phyloP scores from a whole-genome alignment of 2,797 vertebrate genomes.

The Acanthiza pusilla region DNA sequence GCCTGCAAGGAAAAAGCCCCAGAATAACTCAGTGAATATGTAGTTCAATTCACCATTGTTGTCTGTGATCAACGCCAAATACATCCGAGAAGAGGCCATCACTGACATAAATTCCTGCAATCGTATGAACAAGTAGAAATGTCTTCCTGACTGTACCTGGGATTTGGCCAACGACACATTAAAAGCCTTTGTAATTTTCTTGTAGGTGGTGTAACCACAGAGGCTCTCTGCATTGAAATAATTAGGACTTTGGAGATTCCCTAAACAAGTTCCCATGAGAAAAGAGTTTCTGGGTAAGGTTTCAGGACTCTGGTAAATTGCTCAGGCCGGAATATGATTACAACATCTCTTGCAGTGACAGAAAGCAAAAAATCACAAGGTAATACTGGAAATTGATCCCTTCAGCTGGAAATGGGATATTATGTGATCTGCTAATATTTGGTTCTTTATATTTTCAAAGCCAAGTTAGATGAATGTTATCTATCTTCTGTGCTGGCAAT shows the following conservation, averaged over 20 bases:
- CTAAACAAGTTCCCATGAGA: conserved; percentile 23
- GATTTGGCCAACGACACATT: neutral
- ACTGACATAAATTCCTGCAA: conserved; percentile 53
- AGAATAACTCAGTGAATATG: neutral
- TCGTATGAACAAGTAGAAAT: neutral
- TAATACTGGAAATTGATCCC: neutral
- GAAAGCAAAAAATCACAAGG: neutral
- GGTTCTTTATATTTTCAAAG: neutral
- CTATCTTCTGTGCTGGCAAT: neutral
- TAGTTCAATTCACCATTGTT: neutral
- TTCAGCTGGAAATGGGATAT: neutral
- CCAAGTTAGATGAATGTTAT: neutral
- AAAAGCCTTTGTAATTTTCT: conserved; percentile 1
- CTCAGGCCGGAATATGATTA: neutral
- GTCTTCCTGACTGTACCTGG: conserved; percentile 33
- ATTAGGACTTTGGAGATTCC: conserved; percentile 35
- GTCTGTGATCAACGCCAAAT: neutral
- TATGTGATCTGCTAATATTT: neutral
- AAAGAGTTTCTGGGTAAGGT: neutral
- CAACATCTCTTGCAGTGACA: neutral
- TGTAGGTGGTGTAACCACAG: neutral
- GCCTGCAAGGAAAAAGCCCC: conserved; percentile 15
- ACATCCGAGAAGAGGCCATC: conserved; percentile 28
- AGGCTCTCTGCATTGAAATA: neutral
- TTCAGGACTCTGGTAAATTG: neutral